These are phyloP conservation scores for Scelioninae gen. 1 DNA, from an alignment of 2,888 invertebrate species.

Conservation along the genomic window DNA sequence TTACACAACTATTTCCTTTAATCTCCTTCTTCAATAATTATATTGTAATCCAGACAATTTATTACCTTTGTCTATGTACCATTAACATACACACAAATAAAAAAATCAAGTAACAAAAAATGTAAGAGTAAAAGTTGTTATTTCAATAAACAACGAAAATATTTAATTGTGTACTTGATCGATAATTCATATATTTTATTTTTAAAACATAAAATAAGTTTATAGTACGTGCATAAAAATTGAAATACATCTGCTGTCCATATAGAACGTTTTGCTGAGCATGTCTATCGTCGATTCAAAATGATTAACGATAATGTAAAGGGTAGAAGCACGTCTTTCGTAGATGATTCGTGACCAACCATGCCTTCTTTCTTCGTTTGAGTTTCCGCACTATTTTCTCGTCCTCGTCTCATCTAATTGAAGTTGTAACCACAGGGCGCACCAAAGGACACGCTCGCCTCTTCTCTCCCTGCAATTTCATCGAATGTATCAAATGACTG, in stretches of 20 bases:
- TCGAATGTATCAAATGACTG: constrained; percentile 80
- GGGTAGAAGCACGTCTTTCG: constrained; percentile 79
- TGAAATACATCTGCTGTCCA: constrained; percentile 52
- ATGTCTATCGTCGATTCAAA: constrained; percentile 76
- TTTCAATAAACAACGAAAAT: too few relatives aligned
- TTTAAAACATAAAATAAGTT: neutral
- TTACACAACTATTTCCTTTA: too few relatives aligned
- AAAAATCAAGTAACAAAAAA: too few relatives aligned
- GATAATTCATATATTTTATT: too few relatives aligned
- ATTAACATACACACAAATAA: too few relatives aligned
- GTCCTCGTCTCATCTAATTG: constrained; percentile 81
- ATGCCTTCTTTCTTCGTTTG: constrained; percentile 54
- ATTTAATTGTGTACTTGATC: too few relatives aligned
- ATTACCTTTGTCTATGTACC: too few relatives aligned
- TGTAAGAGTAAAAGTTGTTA: too few relatives aligned
- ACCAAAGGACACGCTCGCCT: constrained; percentile 70
- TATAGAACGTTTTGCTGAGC: constrained; percentile 57
- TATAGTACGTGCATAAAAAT: too few relatives aligned
- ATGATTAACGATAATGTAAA: constrained; percentile 81
- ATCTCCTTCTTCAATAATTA: too few relatives aligned
- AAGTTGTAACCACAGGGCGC: constrained; percentile 83
- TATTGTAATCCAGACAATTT: too few relatives aligned
- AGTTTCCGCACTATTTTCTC: constrained; percentile 61
- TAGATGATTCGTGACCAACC: constrained; percentile 77
- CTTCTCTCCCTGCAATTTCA: constrained; percentile 77